Percentiles rank a stretch among this genome's conserved stretches.
Evolutionary conservation across 2,797 vertebrate genomes (phyloP).

Genomic region (Platyrinchus mystaceus): DNA sequence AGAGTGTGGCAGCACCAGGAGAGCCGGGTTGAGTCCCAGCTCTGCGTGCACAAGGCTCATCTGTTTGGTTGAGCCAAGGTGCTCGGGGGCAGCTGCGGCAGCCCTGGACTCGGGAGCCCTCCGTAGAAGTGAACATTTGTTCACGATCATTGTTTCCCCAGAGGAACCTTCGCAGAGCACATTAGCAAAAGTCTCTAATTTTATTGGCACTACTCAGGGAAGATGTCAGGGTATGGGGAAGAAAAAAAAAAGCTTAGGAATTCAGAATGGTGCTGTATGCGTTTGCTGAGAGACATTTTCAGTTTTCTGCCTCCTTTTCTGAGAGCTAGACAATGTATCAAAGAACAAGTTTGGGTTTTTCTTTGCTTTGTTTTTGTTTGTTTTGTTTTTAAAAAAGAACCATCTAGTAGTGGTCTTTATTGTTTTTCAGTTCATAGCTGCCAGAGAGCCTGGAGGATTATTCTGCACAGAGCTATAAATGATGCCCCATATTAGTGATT

Average conservation of each 20-base stretch:
- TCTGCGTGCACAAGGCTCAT: not conserved
- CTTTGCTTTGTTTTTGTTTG: not conserved
- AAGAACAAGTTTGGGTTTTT: not conserved
- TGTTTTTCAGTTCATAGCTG: not conserved
- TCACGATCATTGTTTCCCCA: not conserved
- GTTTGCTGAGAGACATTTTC: not conserved
- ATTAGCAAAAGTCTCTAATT: not conserved
- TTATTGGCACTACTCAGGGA: not conserved
- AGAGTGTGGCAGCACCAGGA: not conserved
- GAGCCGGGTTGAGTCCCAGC: not conserved
- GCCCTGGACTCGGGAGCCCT: not conserved
- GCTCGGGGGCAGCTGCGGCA: not conserved
- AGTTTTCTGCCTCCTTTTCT: not conserved
- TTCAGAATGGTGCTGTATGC: not conserved
- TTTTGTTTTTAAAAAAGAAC: not conserved
- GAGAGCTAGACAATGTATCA: not conserved
- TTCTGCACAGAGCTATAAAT: conserved; percentile 23
- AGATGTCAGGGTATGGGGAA: not conserved
- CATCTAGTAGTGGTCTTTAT: not conserved
- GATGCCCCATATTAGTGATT: conserved; percentile 8
- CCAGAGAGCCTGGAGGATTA: conserved; percentile 3
- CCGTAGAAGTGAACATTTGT: not conserved
- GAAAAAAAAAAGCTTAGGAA: not conserved
- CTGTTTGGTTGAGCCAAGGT: not conserved
- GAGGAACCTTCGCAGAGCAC: not conserved